Conservation (phyloP, 2,888 invertebrate genomes). For the Dendrolimus pini region DNA sequence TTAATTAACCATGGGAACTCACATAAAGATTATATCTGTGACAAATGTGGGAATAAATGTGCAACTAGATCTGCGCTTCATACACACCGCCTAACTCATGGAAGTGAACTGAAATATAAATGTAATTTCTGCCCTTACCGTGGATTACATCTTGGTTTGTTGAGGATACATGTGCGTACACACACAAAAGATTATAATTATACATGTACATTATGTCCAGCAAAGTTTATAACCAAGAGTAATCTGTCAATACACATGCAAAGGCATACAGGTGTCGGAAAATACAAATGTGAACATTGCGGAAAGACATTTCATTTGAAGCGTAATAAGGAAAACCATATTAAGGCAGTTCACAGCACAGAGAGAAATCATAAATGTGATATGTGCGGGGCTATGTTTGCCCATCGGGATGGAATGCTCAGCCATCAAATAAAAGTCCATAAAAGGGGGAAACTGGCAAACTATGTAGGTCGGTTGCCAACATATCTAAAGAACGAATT, state of each 20-base stretch:
- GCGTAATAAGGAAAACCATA: slow-evolving; percentile 23
- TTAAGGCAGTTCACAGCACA: slow-evolving; percentile 20
- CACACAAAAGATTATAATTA: slow-evolving; percentile 37
- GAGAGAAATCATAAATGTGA: slow-evolving; percentile 27
- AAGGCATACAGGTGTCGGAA: slow-evolving; percentile 17
- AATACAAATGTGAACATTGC: slow-evolving; percentile 21
- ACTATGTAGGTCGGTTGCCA: slow-evolving; percentile 12
- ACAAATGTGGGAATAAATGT: slow-evolving; percentile 33
- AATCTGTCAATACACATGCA: slow-evolving; percentile 29
- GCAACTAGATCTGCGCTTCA: slow-evolving; percentile 24
- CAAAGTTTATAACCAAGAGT: slow-evolving; percentile 33
- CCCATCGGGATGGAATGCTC: slow-evolving; percentile 25
- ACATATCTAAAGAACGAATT: slow-evolving; percentile 19
- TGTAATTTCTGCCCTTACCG: slow-evolving; percentile 37
- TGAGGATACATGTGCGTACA: slow-evolving; percentile 34
- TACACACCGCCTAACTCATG: slow-evolving; percentile 30
- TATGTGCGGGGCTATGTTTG: slow-evolving; percentile 30
- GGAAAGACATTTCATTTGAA: slow-evolving; percentile 20
- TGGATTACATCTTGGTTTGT: slow-evolving; percentile 27
- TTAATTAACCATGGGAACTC: slow-evolving; percentile 19
- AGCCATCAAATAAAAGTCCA: slow-evolving; percentile 32
- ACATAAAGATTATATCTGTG: slow-evolving; percentile 26
- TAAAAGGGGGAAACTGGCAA: slow-evolving; percentile 20
- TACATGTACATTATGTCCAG: slow-evolving; percentile 30
- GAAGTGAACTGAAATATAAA: slow-evolving; percentile 28